Conservation (phyloP, 2,888 invertebrate genomes). For the Polydrusus tereticollis region DNA sequence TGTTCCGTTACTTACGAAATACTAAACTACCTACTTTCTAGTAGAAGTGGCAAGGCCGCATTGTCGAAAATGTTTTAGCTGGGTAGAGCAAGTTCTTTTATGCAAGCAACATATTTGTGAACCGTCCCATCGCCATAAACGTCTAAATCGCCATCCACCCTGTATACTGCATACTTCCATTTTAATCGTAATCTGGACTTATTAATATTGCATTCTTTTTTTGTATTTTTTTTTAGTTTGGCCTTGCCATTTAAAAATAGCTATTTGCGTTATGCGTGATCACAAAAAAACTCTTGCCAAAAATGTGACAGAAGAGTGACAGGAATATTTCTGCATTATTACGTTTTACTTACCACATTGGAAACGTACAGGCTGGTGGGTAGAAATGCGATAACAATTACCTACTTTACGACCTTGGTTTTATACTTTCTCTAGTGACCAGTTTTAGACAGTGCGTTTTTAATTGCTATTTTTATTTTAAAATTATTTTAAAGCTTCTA, state of each 20-base stretch:
- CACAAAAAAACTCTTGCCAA: constrained; percentile 8
- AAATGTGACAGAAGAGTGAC: constrained; percentile 16
- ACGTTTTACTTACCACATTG: neutral
- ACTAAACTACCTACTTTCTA: no score
- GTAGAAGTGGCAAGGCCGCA: no score
- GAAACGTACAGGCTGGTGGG: neutral
- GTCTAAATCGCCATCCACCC: neutral
- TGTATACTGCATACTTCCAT: no score
- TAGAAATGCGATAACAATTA: constrained; percentile 7
- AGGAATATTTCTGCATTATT: constrained; percentile 12
- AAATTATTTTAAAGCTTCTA: no score
- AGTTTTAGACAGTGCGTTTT: constrained; percentile 1
- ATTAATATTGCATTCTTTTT: neutral
- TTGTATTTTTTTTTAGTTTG: neutral
- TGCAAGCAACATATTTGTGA: no score
- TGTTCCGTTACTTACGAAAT: no score
- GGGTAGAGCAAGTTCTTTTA: no score
- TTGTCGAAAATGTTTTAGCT: no score
- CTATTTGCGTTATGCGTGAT: constrained; percentile 2
- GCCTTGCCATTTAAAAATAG: neutral
- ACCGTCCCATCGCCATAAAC: neutral
- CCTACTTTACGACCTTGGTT: neutral
- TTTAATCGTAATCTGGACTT: neutral
- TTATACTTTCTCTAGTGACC: neutral
- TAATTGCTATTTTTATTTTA: no score